Conservation (phyloP, 2,888 invertebrate species). For the Actias luna region DNA sequence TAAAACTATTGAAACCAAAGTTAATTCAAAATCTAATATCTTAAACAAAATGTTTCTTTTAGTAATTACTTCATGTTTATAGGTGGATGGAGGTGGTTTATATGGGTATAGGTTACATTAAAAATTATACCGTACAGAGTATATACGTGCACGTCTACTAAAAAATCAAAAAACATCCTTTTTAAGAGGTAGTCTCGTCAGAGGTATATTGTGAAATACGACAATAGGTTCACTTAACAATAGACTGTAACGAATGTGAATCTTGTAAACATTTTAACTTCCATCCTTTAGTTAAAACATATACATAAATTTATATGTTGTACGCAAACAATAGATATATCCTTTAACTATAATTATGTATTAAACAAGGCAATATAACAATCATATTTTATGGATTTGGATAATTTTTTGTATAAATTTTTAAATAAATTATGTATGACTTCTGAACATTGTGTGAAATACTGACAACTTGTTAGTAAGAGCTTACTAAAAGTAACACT, state of each 20-base stretch:
- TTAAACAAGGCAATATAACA: background rate
- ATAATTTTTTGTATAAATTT: constrained; percentile 13
- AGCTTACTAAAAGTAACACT: constrained; percentile 53
- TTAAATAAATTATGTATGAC: constrained; percentile 17
- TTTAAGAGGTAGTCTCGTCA: constrained; percentile 22
- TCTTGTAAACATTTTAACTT: constrained; percentile 7
- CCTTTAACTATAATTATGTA: background rate
- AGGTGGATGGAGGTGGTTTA: too few relatives aligned
- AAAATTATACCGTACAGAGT: background rate
- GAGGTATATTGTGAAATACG: constrained; percentile 40
- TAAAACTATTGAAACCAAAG: too few relatives aligned
- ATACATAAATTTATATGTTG: background rate
- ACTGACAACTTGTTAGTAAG: constrained; percentile 39
- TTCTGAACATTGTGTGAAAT: constrained; percentile 20
- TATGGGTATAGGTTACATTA: background rate
- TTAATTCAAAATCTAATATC: too few relatives aligned
- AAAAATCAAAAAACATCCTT: constrained; percentile 10
- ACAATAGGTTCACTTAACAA: constrained; percentile 50
- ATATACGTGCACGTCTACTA: background rate
- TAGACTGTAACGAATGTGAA: constrained; percentile 44
- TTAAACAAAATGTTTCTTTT: too few relatives aligned
- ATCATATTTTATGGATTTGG: background rate
- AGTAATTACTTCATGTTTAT: too few relatives aligned
- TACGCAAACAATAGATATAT: background rate
- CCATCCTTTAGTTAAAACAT: constrained; percentile 2